Conservation (phyloP, 2,888 invertebrate species). For the Deladenus siricidicola region DNA sequence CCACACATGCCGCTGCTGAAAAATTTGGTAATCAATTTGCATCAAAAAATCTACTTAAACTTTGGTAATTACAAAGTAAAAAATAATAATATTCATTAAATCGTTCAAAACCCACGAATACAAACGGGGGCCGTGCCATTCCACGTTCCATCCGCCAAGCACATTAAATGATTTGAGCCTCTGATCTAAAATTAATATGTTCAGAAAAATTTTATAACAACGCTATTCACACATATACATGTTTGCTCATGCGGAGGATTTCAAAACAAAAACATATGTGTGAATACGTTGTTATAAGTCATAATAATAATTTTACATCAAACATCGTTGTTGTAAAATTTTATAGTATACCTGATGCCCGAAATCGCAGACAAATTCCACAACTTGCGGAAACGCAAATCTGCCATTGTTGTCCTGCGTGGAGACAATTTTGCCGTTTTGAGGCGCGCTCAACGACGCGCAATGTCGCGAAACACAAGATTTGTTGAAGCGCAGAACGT, state of each 20-base stretch:
- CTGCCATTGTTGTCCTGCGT: conserved; percentile 15
- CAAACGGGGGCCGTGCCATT: conserved; percentile 86
- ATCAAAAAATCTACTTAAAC: not conserved
- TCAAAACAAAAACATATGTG: no score
- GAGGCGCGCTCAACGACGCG: conserved; percentile 38
- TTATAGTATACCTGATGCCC: conserved; percentile 81
- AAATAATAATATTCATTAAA: no score
- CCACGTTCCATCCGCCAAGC: conserved; percentile 83
- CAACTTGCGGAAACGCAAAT: conserved; percentile 57
- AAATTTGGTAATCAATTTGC: no score
- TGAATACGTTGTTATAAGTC: no score
- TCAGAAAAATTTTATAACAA: no score
- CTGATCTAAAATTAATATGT: conserved; percentile 78
- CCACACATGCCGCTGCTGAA: conserved; percentile 52
- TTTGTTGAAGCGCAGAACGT: conserved; percentile 28
- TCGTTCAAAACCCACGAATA: conserved; percentile 80
- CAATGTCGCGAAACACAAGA: conserved; percentile 43
- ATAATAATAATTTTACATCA: no score
- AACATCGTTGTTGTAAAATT: no score
- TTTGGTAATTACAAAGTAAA: no score
- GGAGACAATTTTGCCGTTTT: conserved; percentile 48
- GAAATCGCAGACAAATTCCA: conserved; percentile 85
- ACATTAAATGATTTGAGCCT: conserved; percentile 76
- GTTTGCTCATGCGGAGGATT: no score
- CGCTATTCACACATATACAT: no score